Conservation (phyloP, 2,113 vertebrate genomes). For the Astur gentilis region DNA sequence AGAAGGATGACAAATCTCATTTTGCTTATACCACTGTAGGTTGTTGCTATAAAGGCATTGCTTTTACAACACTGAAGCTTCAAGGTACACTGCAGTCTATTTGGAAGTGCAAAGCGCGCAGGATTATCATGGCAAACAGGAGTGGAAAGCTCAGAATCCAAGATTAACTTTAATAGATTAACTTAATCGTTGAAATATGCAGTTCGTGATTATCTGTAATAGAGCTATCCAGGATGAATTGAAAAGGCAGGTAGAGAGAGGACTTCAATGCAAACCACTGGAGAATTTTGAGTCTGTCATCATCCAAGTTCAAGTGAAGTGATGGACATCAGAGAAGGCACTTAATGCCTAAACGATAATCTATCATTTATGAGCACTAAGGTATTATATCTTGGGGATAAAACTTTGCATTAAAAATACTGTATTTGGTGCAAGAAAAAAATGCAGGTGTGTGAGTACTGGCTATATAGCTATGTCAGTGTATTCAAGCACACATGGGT, state of each 20-base stretch:
- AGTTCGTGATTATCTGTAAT: neutral
- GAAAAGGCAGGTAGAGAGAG: neutral
- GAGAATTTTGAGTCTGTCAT: neutral
- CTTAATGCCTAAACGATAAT: neutral
- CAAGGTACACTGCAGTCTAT: neutral
- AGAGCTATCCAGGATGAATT: neutral
- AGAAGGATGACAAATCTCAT: constrained; percentile 59
- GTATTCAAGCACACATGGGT: neutral
- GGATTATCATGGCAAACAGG: neutral
- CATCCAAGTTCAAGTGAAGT: neutral
- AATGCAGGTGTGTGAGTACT: neutral
- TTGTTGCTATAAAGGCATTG: neutral
- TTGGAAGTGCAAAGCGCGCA: neutral
- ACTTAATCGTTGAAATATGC: neutral
- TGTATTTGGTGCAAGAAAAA: neutral
- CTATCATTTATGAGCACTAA: neutral
- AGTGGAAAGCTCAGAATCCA: neutral
- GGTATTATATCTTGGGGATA: neutral
- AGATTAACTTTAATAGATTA: constrained; percentile 3
- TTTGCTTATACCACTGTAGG: constrained; percentile 21
- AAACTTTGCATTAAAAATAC: neutral
- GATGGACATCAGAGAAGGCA: neutral
- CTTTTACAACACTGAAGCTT: neutral
- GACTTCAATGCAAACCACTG: neutral
- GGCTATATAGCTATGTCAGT: neutral